Conservation (phyloP, 2,888 invertebrate genomes). For the Drosophila paucipuncta region DNA sequence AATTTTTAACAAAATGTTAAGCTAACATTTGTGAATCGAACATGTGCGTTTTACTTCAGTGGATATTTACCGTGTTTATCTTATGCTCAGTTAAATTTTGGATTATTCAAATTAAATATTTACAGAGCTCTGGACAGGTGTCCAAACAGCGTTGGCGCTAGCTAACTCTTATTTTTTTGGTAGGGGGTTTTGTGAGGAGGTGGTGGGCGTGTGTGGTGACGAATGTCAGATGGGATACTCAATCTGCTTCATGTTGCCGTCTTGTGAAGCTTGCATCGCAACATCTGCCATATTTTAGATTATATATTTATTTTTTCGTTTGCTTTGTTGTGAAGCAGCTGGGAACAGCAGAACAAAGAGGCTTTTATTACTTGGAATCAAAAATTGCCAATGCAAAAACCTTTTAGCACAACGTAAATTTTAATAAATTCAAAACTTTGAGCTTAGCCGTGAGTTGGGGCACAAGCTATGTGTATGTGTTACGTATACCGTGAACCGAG, state of each 20-base stretch:
- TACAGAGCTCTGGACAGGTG: slow-evolving; percentile 10
- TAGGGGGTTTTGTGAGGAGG: too few relatives aligned
- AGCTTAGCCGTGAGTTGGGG: slow-evolving; percentile 27
- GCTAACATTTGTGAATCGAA: not conserved
- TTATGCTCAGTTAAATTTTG: slow-evolving; percentile 11
- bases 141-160: slow-evolving; percentile 7
- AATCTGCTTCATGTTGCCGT: slow-evolving; percentile 3
- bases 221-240: slow-evolving; percentile 2
- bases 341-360: not conserved
- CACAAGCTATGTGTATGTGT: slow-evolving; percentile 45
- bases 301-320: not conserved
- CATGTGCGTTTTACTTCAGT: not conserved
- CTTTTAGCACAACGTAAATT: slow-evolving; percentile 70
- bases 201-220: not conserved
- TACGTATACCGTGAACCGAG: slow-evolving; percentile 1
- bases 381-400: slow-evolving; percentile 38
- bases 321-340: slow-evolving; percentile 4
- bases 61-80: not conserved
- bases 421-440: slow-evolving; percentile 71
- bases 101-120: slow-evolving; percentile 8
- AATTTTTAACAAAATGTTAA: not conserved
- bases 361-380: slow-evolving; percentile 20
- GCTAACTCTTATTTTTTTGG: not conserved
- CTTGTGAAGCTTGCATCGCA: slow-evolving; percentile 15
- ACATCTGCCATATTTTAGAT: slow-evolving; percentile 34